These are phyloP conservation scores for Stichodactyla mertensii DNA, from an alignment of 64 coral and sea anemone genomes.

Conservation along the genomic window DNA sequence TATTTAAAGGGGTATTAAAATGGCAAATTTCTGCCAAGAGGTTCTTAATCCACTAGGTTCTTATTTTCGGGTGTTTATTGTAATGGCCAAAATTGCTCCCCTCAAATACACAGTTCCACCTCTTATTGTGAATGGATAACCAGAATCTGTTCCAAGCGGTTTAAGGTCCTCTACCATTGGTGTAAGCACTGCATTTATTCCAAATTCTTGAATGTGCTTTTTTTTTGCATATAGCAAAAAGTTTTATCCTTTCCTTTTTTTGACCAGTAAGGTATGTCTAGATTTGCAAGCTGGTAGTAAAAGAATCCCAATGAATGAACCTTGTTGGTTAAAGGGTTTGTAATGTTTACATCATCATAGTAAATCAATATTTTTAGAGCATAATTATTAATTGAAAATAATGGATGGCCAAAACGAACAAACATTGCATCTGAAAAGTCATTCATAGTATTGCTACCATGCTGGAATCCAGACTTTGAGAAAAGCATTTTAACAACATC, in stretches of 20 bases:
- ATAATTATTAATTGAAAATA: conserved; percentile 36
- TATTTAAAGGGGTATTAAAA: no score
- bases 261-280: conserved; percentile 2
- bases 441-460: neutral
- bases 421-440: conserved; percentile 31
- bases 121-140: conserved; percentile 14
- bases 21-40: no score
- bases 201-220: conserved; percentile 12
- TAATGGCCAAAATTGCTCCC: conserved; percentile 9
- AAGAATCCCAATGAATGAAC: neutral
- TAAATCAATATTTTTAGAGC: conserved; percentile 52
- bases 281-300: conserved; percentile 10
- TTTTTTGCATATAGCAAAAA: conserved; percentile 33
- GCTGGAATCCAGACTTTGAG: neutral
- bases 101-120: conserved; percentile 6
- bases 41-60: no score
- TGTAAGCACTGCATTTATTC: conserved; percentile 2
- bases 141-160: conserved; percentile 19
- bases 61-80: no score
- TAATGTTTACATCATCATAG: conserved; percentile 60
- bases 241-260: conserved; percentile 33
- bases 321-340: no score
- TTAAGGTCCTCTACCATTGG: conserved; percentile 35
- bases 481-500: conserved; percentile 27
- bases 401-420: neutral